Evolutionary conservation across 92 coral and sea anemone species (phyloP).

Genomic region (Paramuricea clavata): DNA sequence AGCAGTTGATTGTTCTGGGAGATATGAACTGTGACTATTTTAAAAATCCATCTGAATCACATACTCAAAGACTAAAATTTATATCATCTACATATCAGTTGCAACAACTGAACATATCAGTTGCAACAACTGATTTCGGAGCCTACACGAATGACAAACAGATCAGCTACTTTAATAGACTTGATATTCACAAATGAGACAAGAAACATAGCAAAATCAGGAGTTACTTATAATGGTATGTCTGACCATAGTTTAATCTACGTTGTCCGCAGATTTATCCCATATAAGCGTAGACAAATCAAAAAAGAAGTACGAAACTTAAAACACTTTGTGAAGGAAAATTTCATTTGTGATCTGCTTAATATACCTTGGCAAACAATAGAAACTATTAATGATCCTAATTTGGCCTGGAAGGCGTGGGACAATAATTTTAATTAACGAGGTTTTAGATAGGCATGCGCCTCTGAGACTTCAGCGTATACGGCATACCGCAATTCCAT

Average conservation of each 20-base stretch:
- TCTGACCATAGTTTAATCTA: not conserved
- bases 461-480: conserved; percentile 44
- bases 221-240: not conserved
- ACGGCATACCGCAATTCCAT: conserved; percentile 43
- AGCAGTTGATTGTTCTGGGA: not conserved
- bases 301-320: conserved; percentile 40
- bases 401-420: conserved; percentile 58
- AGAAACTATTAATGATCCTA: conserved; percentile 31
- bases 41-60: not conserved
- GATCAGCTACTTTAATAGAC: not conserved
- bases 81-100: not conserved
- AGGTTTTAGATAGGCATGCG: conserved; percentile 54
- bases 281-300: not conserved
- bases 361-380: conserved; percentile 45
- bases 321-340: conserved; percentile 32
- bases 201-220: not conserved
- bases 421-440: conserved; percentile 27
- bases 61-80: not conserved
- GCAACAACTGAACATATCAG: too few relatives aligned
- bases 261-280: not conserved
- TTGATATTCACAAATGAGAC: not conserved
- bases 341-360: conserved; percentile 25
- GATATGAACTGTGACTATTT: conserved; percentile 5
- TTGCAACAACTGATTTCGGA: not conserved
- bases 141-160: not conserved